A percentile compares a stretch with the other conserved stretches of the same genome.
Conservation (phyloP, 2,888 invertebrate genomes). For the Tanypteryx hageni region DNA sequence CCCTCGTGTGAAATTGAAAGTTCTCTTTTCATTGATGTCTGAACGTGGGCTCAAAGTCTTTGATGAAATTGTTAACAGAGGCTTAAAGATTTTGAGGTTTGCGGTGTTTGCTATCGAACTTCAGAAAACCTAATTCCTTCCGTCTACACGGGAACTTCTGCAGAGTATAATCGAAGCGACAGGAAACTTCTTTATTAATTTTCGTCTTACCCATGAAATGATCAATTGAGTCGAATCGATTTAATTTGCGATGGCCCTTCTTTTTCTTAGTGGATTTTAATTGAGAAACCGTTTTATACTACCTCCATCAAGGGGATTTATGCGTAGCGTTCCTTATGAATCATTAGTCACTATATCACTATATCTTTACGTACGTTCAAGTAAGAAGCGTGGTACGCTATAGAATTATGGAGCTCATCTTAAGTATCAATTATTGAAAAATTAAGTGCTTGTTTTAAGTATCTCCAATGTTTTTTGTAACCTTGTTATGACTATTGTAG, state of each 20-base stretch:
- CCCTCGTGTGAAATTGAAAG: slow-evolving; percentile 6
- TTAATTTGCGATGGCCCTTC: background rate
- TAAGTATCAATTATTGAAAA: too few species aligned
- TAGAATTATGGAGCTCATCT: too few species aligned
- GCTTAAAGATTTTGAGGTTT: background rate
- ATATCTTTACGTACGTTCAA: too few species aligned
- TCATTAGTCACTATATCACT: too few species aligned
- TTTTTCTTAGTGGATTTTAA: too few species aligned
- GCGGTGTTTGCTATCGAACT: slow-evolving; percentile 28
- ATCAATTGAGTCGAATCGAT: slow-evolving; percentile 13
- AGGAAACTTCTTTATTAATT: slow-evolving; percentile 22
- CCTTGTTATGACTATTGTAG: too few species aligned
- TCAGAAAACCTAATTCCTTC: slow-evolving; percentile 2
- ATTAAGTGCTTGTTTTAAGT: too few species aligned
- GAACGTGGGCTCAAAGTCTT: background rate
- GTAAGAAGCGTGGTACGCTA: too few species aligned
- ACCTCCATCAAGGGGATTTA: too few species aligned
- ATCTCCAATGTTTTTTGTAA: too few species aligned
- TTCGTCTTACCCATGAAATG: background rate
- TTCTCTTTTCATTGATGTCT: background rate
- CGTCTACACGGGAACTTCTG: background rate
- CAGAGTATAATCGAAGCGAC: slow-evolving; percentile 16
- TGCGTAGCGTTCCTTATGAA: too few species aligned
- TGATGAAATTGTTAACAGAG: slow-evolving; percentile 24
- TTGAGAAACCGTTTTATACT: too few species aligned